Evolutionary conservation across 2,113 vertebrate genomes (phyloP).

Genomic region (Cryptotis parvus): DNA sequence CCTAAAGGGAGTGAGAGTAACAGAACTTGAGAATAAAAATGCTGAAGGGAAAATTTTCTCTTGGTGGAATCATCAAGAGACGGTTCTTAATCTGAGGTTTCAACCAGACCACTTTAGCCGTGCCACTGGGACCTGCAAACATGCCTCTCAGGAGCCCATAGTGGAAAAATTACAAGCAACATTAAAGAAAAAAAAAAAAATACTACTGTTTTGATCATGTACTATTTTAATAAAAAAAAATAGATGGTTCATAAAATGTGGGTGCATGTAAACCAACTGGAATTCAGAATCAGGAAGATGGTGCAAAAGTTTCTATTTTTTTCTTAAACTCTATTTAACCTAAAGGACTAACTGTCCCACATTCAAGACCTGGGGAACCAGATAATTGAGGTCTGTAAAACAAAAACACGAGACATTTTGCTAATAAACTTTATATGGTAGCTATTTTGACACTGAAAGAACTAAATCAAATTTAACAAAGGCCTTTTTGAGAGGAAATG

Average conservation of each 20-base stretch:
- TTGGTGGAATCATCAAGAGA: not conserved
- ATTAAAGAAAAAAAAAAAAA: slow-evolving; percentile 35
- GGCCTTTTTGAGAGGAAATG: slow-evolving; percentile 59
- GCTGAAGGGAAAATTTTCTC: slow-evolving; percentile 54
- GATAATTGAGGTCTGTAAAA: not conserved
- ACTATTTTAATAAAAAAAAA: not conserved
- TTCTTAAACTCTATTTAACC: slow-evolving; percentile 23
- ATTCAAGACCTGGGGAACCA: slow-evolving; percentile 40
- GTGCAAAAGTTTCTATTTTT: not conserved
- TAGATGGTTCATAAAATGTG: too few species aligned
- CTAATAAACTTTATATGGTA: slow-evolving; percentile 38
- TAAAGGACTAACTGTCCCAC: not conserved
- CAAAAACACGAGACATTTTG: not conserved
- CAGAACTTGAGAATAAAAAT: slow-evolving; percentile 56
- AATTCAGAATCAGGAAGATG: slow-evolving; percentile 17
- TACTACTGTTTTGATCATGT: not conserved
- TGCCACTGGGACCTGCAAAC: slow-evolving; percentile 12
- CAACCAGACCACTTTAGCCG: not conserved
- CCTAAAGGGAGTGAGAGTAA: slow-evolving; percentile 51
- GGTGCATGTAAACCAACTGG: not conserved
- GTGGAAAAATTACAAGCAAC: not conserved
- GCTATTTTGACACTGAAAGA: slow-evolving; percentile 54
- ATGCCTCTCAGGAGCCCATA: not conserved
- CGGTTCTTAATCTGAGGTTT: slow-evolving; percentile 58
- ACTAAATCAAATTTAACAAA: slow-evolving; percentile 34